Evolutionary conservation across 2,888 invertebrate species (phyloP), one percentile per base, ranked within the genome.

Genomic region (Drosophila stalkeri): DNA sequence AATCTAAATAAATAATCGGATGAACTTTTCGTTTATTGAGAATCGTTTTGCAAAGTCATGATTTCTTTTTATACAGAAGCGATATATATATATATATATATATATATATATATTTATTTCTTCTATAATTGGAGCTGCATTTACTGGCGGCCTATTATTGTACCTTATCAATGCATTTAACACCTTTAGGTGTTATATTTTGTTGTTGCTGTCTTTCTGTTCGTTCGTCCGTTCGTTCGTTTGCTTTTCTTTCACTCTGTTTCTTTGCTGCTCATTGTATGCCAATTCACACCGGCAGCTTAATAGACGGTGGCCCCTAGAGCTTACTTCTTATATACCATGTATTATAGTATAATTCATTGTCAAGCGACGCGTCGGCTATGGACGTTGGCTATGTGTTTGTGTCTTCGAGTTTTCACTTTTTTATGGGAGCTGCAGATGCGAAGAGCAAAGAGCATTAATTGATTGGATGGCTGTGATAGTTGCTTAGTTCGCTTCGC

Each of bases 391-490:
- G 49, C 63, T 64, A 41, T 65, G 54, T 60, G 64, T 39, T n/a
- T 46, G 63, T 51, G 56, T 71, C 41, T 70, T 55, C 46, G 23
- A 71, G 77, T 77, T 77, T 77, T 77, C 77, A 77, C 77, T 77
- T 77, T 77, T 66, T 66, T 43, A 63, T 55, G 65, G 57, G 43
- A 75, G 75, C 52, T 61, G 47, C 69, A 67, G 67, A 71, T 64
- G 55, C n/a, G 72, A 54, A 57, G 77, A 69, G 80, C 77, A 64
- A 89, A 86, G 80, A 86, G 85, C 82, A 77, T 86, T 85, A 86
- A 85, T 88, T 85, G 89, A 85, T 85, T 89, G 85, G 80, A 62
- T 72, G 68, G 83, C 77, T 68, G 70, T 65, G 80, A 68, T 77
- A 59, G 64, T 77, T 78, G 75, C 68, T 83, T 85, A 71, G 70